Percentiles rank a stretch among this genome's conserved stretches.
Conservation (phyloP, 2,888 invertebrate genomes). For the Cephus rjabovi region DNA sequence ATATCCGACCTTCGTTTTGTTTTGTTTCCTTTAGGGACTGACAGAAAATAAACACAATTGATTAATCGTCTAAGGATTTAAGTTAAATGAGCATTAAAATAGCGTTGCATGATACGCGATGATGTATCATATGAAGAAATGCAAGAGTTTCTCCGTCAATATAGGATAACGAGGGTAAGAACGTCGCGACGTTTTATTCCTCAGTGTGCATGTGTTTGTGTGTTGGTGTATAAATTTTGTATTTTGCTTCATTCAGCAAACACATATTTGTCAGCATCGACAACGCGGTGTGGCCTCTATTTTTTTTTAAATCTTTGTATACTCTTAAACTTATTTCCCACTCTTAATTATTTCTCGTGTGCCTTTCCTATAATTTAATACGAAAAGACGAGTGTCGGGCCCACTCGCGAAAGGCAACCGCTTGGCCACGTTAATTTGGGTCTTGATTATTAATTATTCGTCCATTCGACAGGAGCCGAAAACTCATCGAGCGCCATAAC, state of each 20-base stretch:
- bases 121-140: constrained; percentile 43
- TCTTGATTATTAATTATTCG: not conserved
- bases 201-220: not conserved
- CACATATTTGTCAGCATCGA: not conserved
- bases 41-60: constrained; percentile 8
- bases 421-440: not conserved
- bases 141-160: constrained; percentile 31
- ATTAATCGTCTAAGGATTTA: constrained; percentile 8
- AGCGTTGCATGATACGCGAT: constrained; percentile 30
- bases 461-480: not conserved
- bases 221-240: not conserved
- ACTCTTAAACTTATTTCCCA: not conserved
- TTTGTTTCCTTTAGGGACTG: not conserved
- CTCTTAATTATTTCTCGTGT: not conserved
- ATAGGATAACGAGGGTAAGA: not conserved
- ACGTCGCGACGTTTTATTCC: not conserved
- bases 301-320: not conserved
- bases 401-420: not conserved
- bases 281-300: not conserved
- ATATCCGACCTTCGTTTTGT: not conserved
- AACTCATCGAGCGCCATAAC: not conserved
- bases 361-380: not conserved
- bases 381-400: not conserved
- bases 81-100: constrained; percentile 17
- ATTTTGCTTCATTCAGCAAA: not conserved